These are phyloP conservation scores for Lucifuga dentata DNA, from an alignment of 2,113 vertebrate species.

Conservation along the genomic window DNA sequence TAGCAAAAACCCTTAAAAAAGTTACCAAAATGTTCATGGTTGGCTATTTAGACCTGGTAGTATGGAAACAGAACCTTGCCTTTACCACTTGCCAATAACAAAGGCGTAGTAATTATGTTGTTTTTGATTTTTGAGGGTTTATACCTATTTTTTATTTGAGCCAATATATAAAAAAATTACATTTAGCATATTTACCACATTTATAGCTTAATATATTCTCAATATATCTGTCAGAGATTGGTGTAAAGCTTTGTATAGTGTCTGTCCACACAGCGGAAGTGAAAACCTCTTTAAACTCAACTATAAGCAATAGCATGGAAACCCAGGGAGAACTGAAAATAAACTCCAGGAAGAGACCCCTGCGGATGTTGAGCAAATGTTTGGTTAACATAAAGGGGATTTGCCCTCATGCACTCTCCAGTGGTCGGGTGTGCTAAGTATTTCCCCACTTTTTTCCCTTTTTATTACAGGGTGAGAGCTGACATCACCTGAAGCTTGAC, in stretches of 20 bases:
- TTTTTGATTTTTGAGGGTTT: neutral
- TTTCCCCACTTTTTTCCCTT: neutral
- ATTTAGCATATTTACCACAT: no score
- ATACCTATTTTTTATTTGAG: neutral
- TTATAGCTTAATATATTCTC: neutral
- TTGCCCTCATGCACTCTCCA: conserved; percentile 35
- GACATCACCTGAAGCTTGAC: neutral
- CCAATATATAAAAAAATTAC: no score
- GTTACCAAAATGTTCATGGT: no score
- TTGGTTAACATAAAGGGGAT: conserved; percentile 49
- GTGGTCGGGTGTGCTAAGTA: conserved; percentile 15
- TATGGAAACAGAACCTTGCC: no score
- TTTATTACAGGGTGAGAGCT: neutral
- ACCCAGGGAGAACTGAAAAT: conserved; percentile 41
- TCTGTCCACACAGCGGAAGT: neutral
- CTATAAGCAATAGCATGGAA: conserved; percentile 6
- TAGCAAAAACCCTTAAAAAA: no score
- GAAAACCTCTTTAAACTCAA: neutral
- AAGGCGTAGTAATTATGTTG: neutral
- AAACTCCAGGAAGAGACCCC: conserved; percentile 48
- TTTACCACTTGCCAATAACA: conserved; percentile 4
- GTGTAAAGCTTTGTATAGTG: neutral
- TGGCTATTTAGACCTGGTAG: no score
- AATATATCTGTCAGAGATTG: neutral
- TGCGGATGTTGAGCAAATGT: conserved; percentile 46